Base-by-base conservation (phyloP, 2,113 vertebrate species). In the Argyrosomus japonicus region DNA sequence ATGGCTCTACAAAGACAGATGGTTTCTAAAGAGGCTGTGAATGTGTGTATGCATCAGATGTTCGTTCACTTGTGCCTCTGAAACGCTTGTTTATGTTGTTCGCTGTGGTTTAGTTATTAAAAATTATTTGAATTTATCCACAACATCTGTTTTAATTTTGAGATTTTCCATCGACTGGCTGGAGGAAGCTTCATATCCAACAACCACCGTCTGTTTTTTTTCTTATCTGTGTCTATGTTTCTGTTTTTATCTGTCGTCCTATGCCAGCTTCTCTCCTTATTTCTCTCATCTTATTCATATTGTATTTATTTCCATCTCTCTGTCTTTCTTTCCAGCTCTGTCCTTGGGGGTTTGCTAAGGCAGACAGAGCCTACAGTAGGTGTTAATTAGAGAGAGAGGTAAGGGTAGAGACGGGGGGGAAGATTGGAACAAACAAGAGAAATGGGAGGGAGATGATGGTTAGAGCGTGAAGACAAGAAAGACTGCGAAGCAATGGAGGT, bases 331-430 rank as follows among this genome's bases (percentile, higher is more conserved):
- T 88, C 85, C 82, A 82, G 77, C 79, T 84, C 83, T 36, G 21
- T 85, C 91, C 89, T 88, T 58, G 2, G 89, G 91, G 92, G 68
- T 87, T 90, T 89, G 61, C 75, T 79, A 68, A 81, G 83, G 72
- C 84, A 83, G 72, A 88, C 77, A 86, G 84, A 89, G 87, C 85
- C 77, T 75, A 79, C 75, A 78, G 76, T 57, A 89, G 85, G 81
- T 90, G 92, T 90, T 91, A 90, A 89, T 92, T 93, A 91, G 89
- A 82, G 85, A 83, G 82, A 69, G 81, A 72, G 84, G 87, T 85
- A 86, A 88, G 79, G 72, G 74, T 82, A 90, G 85, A 90, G 83
- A 81, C 51, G 40, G 63, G 84, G 84, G 73, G 84, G 77, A 65
- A 83, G 88, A 86, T 69, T 79, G 79, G 76, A 89, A 87, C 69